Percentiles rank a stretch among this genome's conserved stretches.
phyloP scores from a whole-genome alignment of 2,113 vertebrate species.

The Colistium nudipinnis region DNA sequence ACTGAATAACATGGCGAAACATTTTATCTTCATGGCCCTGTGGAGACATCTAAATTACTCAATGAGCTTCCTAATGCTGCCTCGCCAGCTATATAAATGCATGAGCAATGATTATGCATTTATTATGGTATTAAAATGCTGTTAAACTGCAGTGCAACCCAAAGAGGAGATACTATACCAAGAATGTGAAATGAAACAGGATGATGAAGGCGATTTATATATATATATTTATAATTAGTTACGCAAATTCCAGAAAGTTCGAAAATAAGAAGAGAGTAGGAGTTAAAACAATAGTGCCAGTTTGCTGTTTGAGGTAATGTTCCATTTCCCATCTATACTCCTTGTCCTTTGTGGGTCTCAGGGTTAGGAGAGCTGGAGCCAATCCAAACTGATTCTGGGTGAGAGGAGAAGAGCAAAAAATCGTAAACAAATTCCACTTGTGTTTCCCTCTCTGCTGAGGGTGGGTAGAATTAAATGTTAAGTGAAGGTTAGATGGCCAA shows the following conservation, averaged over 20 bases:
- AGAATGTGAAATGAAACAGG: not conserved
- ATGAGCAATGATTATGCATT: conserved; percentile 35
- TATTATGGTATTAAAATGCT: conserved; percentile 18
- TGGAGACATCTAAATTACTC: conserved; percentile 36
- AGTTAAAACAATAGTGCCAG: conserved; percentile 25
- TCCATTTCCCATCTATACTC: too few species aligned
- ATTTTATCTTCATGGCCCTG: conserved; percentile 43
- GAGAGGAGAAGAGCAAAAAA: conserved; percentile 5
- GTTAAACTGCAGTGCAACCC: conserved; percentile 15
- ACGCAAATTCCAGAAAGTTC: too few species aligned
- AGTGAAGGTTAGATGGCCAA: conserved; percentile 61
- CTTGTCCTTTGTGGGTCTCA: too few species aligned
- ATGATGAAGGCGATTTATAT: not conserved
- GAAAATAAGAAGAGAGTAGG: conserved; percentile 18
- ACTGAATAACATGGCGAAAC: conserved; percentile 33
- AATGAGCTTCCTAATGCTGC: conserved; percentile 40
- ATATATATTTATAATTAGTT: not conserved
- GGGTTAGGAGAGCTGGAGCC: too few species aligned
- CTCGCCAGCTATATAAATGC: conserved; percentile 33
- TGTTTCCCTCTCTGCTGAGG: conserved; percentile 34
- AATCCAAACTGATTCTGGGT: too few species aligned
- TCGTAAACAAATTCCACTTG: conserved; percentile 19
- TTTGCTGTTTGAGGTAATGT: not conserved
- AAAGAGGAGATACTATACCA: not conserved
- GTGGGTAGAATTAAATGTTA: conserved; percentile 46